Percentiles rank a stretch among this genome's conserved stretches.
These are phyloP conservation scores for Tragelaphus scriptus DNA, from an alignment of 2,113 vertebrate genomes.

Conservation along the genomic window DNA sequence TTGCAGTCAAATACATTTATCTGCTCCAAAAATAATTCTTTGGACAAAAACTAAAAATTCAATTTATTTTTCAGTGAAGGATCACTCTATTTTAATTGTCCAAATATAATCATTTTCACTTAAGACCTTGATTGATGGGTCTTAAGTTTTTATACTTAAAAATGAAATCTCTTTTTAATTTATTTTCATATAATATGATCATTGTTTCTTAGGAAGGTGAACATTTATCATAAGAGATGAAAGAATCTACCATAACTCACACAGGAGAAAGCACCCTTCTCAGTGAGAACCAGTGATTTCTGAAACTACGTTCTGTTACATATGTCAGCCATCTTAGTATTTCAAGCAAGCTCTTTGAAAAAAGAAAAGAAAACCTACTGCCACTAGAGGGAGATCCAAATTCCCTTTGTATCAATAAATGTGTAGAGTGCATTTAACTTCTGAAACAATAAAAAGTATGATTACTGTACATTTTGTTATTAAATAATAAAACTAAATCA, in stretches of 20 bases:
- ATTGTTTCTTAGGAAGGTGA: background rate
- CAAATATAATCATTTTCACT: conserved; percentile 2
- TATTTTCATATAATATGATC: background rate
- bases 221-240: background rate
- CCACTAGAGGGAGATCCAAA: conserved; percentile 78
- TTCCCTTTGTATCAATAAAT: conserved; percentile 8
- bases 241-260: background rate
- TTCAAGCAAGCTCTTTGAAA: background rate
- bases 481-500: background rate
- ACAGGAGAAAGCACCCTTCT: background rate
- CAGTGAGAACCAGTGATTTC: background rate
- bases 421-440: background rate
- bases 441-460: conserved; percentile 6
- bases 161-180: background rate
- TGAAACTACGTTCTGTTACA: background rate
- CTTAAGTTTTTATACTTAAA: conserved; percentile 24
- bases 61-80: background rate
- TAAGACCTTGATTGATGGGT: background rate
- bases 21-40: conserved; percentile 5
- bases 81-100: background rate
- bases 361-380: background rate
- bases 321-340: conserved; percentile 78
- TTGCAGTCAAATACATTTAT: background rate
- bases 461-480: background rate
- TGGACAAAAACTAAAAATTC: conserved; percentile 15